Conservation (phyloP, 2,888 invertebrate genomes). For the Euzophera pinguis region DNA sequence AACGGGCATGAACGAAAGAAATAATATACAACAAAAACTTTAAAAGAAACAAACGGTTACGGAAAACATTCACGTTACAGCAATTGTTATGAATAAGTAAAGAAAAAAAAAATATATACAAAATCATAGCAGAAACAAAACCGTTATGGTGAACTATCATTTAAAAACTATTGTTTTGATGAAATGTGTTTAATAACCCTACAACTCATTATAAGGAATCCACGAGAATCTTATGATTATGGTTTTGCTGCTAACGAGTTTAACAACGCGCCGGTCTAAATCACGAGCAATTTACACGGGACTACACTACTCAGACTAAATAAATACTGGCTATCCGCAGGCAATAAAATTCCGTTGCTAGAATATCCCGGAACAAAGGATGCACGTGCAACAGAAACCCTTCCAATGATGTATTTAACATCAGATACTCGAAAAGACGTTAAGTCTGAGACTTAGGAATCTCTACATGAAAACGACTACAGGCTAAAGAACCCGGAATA, state of each 20-base stretch:
- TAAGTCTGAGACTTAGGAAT: neutral
- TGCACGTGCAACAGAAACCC: neutral
- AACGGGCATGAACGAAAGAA: no score
- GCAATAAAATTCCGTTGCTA: slow-evolving; percentile 2
- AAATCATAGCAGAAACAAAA: no score
- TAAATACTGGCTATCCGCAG: neutral
- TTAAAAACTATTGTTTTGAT: neutral
- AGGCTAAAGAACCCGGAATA: neutral
- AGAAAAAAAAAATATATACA: no score
- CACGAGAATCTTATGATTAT: neutral
- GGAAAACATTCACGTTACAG: no score
- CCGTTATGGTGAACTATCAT: no score
- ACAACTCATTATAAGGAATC: neutral
- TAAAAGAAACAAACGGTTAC: no score
- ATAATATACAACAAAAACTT: no score
- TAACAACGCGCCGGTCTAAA: slow-evolving; percentile 3
- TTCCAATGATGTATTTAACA: neutral
- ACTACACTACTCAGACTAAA: neutral
- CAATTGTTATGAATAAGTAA: no score
- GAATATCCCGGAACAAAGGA: neutral
- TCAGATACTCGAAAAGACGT: neutral
- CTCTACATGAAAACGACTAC: neutral
- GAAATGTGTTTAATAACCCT: neutral
- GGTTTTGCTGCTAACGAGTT: slow-evolving; percentile 9
- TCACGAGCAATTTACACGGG: slow-evolving; percentile 6